These are phyloP conservation scores for Euzophera pinguis DNA, from an alignment of 2,888 invertebrate species.

Conservation along the genomic window DNA sequence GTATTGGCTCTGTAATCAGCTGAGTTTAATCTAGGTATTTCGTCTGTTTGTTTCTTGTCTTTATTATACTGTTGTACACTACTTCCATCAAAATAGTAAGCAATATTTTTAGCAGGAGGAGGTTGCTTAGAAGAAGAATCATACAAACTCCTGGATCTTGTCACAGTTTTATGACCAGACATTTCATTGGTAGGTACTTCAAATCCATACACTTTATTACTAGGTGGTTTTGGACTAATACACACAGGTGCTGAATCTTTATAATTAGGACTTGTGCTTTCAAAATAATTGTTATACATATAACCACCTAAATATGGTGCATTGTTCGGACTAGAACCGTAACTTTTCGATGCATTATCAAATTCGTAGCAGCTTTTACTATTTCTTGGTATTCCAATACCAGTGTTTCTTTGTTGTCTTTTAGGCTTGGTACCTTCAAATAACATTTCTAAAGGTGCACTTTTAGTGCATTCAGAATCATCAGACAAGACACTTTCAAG, in stretches of 20 bases:
- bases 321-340: constrained; percentile 82
- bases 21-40: constrained; percentile 80
- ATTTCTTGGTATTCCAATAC: constrained; percentile 51
- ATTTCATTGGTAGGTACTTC: constrained; percentile 52
- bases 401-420: constrained; percentile 47
- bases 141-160: constrained; percentile 68
- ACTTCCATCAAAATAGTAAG: constrained; percentile 74
- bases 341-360: constrained; percentile 80
- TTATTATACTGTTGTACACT: constrained; percentile 59
- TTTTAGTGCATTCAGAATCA: constrained; percentile 88
- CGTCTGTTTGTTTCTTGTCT: constrained; percentile 68
- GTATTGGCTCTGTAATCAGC: constrained; percentile 75
- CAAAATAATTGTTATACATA: constrained; percentile 74
- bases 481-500: constrained; percentile 90
- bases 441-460: constrained; percentile 86
- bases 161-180: constrained; percentile 65
- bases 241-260: constrained; percentile 36
- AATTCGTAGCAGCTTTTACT: constrained; percentile 77
- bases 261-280: constrained; percentile 46
- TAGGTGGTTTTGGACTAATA: constrained; percentile 40
- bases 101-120: constrained; percentile 68
- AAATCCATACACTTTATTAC: constrained; percentile 61
- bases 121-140: constrained; percentile 62
- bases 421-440: constrained; percentile 80
- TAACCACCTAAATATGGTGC: constrained; percentile 75